Percentiles rank a stretch among this genome's conserved stretches.
phyloP scores from a whole-genome alignment of 2,113 vertebrate genomes.

The Scomber japonicus region DNA sequence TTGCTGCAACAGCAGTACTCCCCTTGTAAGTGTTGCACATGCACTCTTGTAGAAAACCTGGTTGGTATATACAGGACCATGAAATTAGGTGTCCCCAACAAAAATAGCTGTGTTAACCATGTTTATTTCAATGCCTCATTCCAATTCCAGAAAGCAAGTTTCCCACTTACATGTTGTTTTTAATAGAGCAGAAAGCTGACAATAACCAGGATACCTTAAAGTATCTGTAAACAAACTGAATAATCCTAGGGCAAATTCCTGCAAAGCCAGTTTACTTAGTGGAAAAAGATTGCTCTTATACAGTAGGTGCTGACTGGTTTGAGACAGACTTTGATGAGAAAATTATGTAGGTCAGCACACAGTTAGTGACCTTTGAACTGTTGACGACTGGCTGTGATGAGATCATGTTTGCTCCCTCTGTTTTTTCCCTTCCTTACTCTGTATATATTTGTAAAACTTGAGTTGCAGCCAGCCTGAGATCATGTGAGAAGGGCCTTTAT shows the following conservation, averaged over 20 bases:
- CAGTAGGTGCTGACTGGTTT: constrained; percentile 11
- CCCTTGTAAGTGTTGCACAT: background rate
- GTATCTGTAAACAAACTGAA: constrained; percentile 24
- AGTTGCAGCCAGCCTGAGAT: constrained; percentile 20
- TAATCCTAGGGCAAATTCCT: constrained; percentile 29
- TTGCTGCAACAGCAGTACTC: background rate
- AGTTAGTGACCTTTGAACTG: constrained; percentile 73
- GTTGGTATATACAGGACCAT: too few relatives aligned
- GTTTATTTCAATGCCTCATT: background rate
- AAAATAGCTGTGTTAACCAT: background rate
- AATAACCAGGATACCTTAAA: background rate
- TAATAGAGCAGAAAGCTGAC: background rate
- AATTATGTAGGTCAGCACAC: constrained; percentile 63
- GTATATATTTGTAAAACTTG: constrained; percentile 10
- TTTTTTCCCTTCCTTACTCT: constrained; percentile 25
- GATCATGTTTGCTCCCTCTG: constrained; percentile 67
- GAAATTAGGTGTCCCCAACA: background rate
- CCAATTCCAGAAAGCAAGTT: background rate
- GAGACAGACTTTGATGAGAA: constrained; percentile 47
- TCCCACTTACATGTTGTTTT: background rate
- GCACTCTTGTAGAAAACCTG: background rate
- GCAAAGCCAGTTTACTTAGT: constrained; percentile 16
- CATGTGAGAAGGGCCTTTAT: constrained; percentile 23
- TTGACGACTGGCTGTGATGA: constrained; percentile 58
- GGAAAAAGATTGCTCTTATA: constrained; percentile 15